A percentile compares a stretch with the other conserved stretches of the same genome.
These are phyloP conservation scores for Caenorhabditis doughertyi DNA, from an alignment of 2,888 invertebrate species.

Conservation along the genomic window DNA sequence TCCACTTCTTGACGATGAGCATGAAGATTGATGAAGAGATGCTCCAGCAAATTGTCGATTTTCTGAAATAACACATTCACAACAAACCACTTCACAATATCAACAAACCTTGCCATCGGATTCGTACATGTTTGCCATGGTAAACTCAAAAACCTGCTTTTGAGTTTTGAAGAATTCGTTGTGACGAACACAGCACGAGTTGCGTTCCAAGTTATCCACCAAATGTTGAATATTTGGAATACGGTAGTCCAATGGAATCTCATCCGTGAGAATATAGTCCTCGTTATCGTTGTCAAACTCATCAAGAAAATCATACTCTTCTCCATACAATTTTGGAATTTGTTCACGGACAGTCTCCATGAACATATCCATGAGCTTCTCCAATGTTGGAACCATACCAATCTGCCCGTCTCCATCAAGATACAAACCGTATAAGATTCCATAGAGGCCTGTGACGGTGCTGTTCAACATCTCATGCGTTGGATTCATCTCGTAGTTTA, in stretches of 20 bases:
- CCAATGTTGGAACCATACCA: not conserved
- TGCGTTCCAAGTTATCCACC: not conserved
- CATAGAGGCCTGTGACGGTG: not conserved
- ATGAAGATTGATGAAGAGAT: not conserved
- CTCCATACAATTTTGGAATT: not conserved
- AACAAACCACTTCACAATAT: not conserved
- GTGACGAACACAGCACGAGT: not conserved
- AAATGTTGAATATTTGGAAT: not conserved
- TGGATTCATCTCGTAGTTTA: not conserved
- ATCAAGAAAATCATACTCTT: not conserved
- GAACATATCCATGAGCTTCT: not conserved
- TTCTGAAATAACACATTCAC: not conserved
- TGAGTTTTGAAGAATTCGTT: not conserved
- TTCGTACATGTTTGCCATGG: not conserved
- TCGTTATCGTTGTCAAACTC: not conserved
- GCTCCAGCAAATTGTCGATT: not conserved
- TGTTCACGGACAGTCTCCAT: not conserved
- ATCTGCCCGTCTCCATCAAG: not conserved
- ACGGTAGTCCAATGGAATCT: not conserved
- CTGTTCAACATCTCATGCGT: not conserved
- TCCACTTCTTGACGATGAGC: not conserved
- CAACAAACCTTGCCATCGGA: constrained; percentile 15
- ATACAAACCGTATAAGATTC: not conserved
- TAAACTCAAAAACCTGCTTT: not conserved
- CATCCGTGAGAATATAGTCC: not conserved